Evolutionary conservation across 2,797 vertebrate genomes (phyloP), one percentile per base, ranked within the genome.

Genomic region (Micropoecilia bifurca): DNA sequence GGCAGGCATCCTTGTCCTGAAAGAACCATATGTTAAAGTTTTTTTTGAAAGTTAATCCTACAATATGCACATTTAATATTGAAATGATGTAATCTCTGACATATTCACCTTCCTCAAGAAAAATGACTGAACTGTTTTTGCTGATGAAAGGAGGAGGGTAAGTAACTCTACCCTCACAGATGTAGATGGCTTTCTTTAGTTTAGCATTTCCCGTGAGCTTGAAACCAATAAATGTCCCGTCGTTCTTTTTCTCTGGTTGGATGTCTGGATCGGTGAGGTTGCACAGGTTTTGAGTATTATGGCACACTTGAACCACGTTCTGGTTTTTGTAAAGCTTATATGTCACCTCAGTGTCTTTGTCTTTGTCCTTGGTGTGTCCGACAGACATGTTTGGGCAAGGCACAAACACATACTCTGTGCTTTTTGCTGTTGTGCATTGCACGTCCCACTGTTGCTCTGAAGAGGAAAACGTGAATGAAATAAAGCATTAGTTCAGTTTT

Each of bases 121-220:
- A 50, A 6, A 90, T 22, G 48, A 80, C 79, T 14, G 2, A 2
- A 16, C 18, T 0, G 1, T 0, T 0, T 0, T 0, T 4, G 1
- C 0, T 0, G 9, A 0, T 4, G 6, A 25, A 0, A 0, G 95
- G 95, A 39, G 95, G 94, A 9, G 95, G 95, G 74, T 0, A 93
- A 0, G 0, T 0, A 9, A 0, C 2, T 0, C 0, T 2, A 1
- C 20, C 82, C 13, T 77, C 36, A 46, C 95, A 96, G 0, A 0
- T 82, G 81, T 95, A 96, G 36, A 80, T 0, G 0, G 18, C 90
- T 0, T 47, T 33, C 4, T 3, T 63, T 0, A 48, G 75, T 13
- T 4, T 2, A 0, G 5, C 61, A 20, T 86, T 46, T 10, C 5
- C 30, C 0, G 5, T 30, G 3, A 95, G 39, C 9, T 10, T 10